Conservation (phyloP, 2,888 invertebrate species). For the Nemotelus pantherinus region DNA sequence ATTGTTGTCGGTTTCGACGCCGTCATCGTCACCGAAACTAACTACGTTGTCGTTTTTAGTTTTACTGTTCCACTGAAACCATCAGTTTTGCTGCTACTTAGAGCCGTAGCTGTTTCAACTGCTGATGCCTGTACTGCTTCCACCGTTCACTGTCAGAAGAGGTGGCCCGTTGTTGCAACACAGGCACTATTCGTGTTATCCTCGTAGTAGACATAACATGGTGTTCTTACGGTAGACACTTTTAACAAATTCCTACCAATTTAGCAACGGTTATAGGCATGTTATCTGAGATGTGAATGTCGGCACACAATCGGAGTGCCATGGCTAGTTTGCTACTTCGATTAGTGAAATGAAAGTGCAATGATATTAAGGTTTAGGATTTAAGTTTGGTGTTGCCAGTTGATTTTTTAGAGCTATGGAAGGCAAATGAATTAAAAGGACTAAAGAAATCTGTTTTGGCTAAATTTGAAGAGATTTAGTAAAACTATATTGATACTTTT, state of each 20-base stretch:
- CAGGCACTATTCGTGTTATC: conserved; percentile 37
- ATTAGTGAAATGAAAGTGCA: conserved; percentile 24
- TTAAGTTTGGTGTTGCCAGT: neutral
- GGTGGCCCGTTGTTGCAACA: neutral
- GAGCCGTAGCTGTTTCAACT: too few species aligned
- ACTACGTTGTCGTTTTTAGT: conserved; percentile 21
- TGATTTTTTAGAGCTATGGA: too few species aligned
- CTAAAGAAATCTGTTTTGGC: too few species aligned
- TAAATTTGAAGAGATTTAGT: too few species aligned
- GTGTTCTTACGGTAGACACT: conserved; percentile 39
- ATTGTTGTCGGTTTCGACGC: conserved; percentile 9
- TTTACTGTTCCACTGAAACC: neutral
- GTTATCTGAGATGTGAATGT: conserved; percentile 42
- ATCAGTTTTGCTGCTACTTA: too few species aligned
- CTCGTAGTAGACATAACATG: conserved; percentile 33
- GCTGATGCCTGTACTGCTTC: neutral
- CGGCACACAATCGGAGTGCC: conserved; percentile 38
- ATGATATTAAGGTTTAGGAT: neutral
- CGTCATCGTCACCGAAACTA: conserved; percentile 24
- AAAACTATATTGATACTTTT: too few species aligned
- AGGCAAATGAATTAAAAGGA: too few species aligned
- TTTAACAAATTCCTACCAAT: conserved; percentile 44
- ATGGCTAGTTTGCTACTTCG: conserved; percentile 27
- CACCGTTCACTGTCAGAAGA: neutral
- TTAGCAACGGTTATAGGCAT: conserved; percentile 42